Percentiles rank a stretch among this genome's conserved stretches.
phyloP scores from a whole-genome alignment of 2,888 invertebrate species.

The Holacanthella duospinosa region DNA sequence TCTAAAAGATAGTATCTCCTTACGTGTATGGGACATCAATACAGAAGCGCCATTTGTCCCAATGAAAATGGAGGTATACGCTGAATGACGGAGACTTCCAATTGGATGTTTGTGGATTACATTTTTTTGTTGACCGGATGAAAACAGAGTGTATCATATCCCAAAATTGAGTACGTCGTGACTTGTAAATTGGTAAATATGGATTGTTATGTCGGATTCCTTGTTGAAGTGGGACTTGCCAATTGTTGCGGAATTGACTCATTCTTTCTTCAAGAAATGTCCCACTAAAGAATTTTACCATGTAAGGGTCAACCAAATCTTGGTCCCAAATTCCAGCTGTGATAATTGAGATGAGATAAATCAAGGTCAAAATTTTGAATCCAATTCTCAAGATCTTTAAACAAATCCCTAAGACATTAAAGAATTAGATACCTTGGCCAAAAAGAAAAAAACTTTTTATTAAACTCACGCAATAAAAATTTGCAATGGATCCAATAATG shows the following conservation, averaged over 20 bases:
- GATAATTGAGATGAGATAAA: neutral
- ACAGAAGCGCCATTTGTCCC: too few species aligned
- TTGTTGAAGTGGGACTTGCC: neutral
- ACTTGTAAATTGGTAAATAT: neutral
- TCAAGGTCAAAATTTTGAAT: neutral
- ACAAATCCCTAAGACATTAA: too few species aligned
- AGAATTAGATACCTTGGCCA: too few species aligned
- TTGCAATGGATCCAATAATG: too few species aligned
- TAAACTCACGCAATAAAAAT: too few species aligned
- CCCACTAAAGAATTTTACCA: neutral
- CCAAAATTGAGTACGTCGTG: neutral
- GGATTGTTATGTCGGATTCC: neutral
- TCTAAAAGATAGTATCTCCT: too few species aligned
- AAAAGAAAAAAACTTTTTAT: too few species aligned
- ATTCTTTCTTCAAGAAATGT: neutral
- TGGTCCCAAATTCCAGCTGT: neutral
- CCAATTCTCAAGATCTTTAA: neutral
- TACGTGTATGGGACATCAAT: too few species aligned
- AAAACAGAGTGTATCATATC: neutral
- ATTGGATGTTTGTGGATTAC: neutral
- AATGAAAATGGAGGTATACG: too few species aligned
- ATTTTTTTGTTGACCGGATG: neutral
- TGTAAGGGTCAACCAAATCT: neutral
- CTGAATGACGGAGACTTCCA: too few species aligned
- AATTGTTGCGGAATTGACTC: neutral